Evolutionary conservation across 2,113 vertebrate species (phyloP), one percentile per base, ranked within the genome.

Genomic region (Corythaeola cristata): DNA sequence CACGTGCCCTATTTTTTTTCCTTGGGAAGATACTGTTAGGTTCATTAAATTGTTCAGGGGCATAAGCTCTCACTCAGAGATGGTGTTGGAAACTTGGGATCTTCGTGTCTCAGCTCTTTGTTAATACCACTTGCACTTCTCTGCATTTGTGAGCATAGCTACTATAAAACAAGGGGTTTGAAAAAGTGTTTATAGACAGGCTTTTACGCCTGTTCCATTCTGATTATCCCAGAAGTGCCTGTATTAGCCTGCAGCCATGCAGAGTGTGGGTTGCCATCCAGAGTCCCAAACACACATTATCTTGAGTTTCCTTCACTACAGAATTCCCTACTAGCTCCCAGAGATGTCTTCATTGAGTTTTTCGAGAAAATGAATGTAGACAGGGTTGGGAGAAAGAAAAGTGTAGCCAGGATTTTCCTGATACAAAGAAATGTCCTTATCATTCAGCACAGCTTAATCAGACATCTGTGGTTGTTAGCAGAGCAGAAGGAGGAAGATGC

Each of bases 271-370:
- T 6, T 72, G 9, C 33, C 47, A 47, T 39, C 19, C 62, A n/a
- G 15, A 72, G 32, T n/a, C 15, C 32, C 28, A 82, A 56, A 72
- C 16, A 35, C 14, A 22, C 1, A 2, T 41, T 76, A 18, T 44
- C 16, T 47, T 87, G 49, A 58, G 28, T 67, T 92, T 60, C n/a
- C 8, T 49, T 74, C 35, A 32, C 23, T 47, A 14, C 16, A 67
- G 11, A 0, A 0, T 20, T 92, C 30, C 6, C 12, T 3, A 3
- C 3, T 41, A 74, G 14, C 24, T 86, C 22, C n/a, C 37, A 64
- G 33, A 75, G 21, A 39, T 56, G 3, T 88, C 30, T 67, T 82
- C 52, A 68, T 28, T 26, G 18, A 37, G 30, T 21, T 35, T 58
- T 33, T 56, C 20, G 5, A 74, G 45, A 75, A 89, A 85, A 72